Evolutionary conservation across 1,140 invertebrate species (phyloP), one percentile per base, ranked within the genome.

Genomic region (Trichonephila inaurata): DNA sequence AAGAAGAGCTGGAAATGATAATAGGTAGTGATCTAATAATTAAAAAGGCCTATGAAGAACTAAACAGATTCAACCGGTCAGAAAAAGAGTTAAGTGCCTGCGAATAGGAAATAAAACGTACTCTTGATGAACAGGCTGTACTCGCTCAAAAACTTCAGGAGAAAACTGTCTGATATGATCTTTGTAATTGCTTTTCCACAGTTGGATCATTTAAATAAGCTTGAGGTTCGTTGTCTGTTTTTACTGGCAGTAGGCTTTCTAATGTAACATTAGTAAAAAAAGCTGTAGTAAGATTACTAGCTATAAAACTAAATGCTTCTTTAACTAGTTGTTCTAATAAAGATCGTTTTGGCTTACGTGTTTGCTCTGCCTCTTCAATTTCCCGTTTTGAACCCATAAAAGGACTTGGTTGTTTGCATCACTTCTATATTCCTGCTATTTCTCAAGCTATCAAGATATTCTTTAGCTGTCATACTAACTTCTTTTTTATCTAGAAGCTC

Each of bases 381-480:
- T 91, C 90, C 90, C 90, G 24, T 81, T 81, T 82, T 82, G 66
- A 91, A 44, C 90, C 69, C 82, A 82, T 85, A 8, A 91, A 91
- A 91, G 90, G 90, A 81, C 82, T 91, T 91, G 33, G 90, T 91
- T 91, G 69, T 69, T 91, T 91, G 89, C 60, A 91, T 7, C 16
- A 91, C 89, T 72, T 92, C 77, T 87, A 40, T 33, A 85, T 92
- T 61, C 21, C 85, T 83, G 51, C 77, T 83, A 92, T 85, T 24
- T 92, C 62, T 28, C 28, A 28, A 28, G 28, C 28, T 28, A 28
- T 28, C 28, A 28, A 28, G 28, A 28, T 28, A 28, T 92, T 92
- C 91, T 72, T 77, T 92, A 85, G 91, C 91, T 83, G 91, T 92
- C 89, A 90, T 90, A 82, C 89, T 90, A 5, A 91, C 69, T 91